Evolutionary conservation across 2,113 vertebrate genomes (phyloP).

Genomic region (Drymodes brunneopygia): DNA sequence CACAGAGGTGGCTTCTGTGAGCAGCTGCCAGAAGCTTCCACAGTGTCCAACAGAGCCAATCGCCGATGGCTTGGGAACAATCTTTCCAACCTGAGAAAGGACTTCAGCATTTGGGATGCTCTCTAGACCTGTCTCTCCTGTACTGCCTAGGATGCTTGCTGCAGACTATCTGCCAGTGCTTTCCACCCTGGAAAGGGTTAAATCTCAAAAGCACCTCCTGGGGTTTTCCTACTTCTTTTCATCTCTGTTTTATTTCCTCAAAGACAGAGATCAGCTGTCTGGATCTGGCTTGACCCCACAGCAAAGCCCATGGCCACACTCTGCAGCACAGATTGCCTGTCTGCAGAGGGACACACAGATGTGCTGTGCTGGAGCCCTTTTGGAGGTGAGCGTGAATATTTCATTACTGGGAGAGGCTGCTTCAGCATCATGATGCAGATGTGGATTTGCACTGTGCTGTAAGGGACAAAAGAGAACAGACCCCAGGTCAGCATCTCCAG

Average conservation of each 20-base stretch:
- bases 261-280: not conserved
- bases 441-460: not conserved
- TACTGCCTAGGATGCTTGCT: not conserved
- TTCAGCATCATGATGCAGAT: not conserved
- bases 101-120: not conserved
- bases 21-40: not conserved
- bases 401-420: not conserved
- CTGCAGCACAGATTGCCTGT: not conserved
- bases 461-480: not conserved
- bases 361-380: not conserved
- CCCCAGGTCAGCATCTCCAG: not conserved
- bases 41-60: not conserved
- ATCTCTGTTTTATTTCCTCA: constrained; percentile 18
- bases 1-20: not conserved
- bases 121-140: not conserved
- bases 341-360: not conserved
- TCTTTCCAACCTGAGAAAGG: not conserved
- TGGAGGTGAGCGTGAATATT: not conserved
- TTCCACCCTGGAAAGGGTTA: not conserved
- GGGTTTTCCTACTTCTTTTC: not conserved
- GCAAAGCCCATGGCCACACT: not conserved
- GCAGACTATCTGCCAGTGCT: not conserved
- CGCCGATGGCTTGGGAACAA: not conserved
- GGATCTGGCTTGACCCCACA: not conserved
- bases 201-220: not conserved